A percentile compares a stretch with the other conserved stretches of the same genome.
These are phyloP conservation scores for Atrina japonica DNA, from an alignment of 2,888 invertebrate species.

Conservation along the genomic window DNA sequence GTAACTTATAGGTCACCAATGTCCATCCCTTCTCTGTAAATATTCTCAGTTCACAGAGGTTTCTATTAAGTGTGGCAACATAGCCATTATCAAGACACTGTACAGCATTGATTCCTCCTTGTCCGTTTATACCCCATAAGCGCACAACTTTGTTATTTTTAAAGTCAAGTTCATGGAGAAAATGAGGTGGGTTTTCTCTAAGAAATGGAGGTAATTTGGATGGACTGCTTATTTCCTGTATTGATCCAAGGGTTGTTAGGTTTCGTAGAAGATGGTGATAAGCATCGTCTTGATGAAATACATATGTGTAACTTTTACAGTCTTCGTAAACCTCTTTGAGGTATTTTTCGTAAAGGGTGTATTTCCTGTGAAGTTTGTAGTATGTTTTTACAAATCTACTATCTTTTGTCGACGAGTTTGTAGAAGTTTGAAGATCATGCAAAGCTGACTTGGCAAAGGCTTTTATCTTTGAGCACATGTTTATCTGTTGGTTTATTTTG, in stretches of 20 bases:
- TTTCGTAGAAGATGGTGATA: background rate
- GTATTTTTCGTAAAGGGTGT: slow-evolving; percentile 14
- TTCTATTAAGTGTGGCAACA: slow-evolving; percentile 14
- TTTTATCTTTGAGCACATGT: slow-evolving; percentile 12
- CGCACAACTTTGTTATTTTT: slow-evolving; percentile 6
- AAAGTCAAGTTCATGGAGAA: background rate
- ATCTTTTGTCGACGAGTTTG: background rate
- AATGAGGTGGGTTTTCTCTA: background rate
- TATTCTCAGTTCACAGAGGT: slow-evolving; percentile 20
- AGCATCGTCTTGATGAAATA: background rate
- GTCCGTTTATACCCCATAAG: slow-evolving; percentile 12
- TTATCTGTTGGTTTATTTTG: slow-evolving; percentile 3
- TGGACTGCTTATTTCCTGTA: background rate
- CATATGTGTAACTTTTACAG: background rate
- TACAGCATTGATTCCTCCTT: slow-evolving; percentile 25
- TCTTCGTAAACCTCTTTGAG: slow-evolving; percentile 29
- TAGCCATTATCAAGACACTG: slow-evolving; percentile 9
- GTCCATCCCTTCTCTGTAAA: slow-evolving; percentile 17
- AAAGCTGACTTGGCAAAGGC: background rate
- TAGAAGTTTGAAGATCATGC: background rate
- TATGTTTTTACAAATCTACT: slow-evolving; percentile 17
- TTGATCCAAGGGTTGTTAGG: background rate
- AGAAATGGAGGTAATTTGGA: slow-evolving; percentile 25
- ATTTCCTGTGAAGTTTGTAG: slow-evolving; percentile 9
- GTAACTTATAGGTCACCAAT: slow-evolving; percentile 2